These are phyloP conservation scores for Petrocephalus sullivani DNA, from an alignment of 2,797 vertebrate genomes.

Conservation along the genomic window DNA sequence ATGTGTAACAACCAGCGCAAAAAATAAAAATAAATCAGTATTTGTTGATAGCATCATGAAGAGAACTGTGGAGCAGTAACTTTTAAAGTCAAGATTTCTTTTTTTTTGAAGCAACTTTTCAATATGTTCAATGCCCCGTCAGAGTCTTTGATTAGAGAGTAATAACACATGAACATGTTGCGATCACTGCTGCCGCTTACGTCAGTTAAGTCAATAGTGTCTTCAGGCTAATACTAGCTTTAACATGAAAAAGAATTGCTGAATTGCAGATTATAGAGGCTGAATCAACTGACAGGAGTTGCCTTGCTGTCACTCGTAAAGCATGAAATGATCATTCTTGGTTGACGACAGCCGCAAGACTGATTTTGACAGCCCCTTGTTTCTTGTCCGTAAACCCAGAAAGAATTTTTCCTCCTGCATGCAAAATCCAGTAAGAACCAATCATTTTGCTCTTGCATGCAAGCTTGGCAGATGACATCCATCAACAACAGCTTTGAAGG, in stretches of 20 bases:
- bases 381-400: neutral
- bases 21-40: neutral
- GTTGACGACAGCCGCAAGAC: neutral
- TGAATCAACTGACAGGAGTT: neutral
- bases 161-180: neutral
- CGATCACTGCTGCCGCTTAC: neutral
- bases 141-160: neutral
- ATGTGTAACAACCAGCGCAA: neutral
- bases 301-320: neutral
- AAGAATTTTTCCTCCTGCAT: neutral
- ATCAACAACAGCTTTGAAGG: neutral
- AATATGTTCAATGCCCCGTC: neutral
- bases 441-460: neutral
- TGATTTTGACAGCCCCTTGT: neutral
- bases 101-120: constrained; percentile 18
- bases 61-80: neutral
- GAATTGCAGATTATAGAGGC: neutral
- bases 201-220: neutral
- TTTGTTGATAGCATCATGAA: neutral
- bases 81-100: constrained; percentile 50
- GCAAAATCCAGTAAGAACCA: neutral
- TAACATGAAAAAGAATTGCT: neutral
- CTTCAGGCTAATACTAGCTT: neutral
- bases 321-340: neutral
- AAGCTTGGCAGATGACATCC: constrained; percentile 4